Percentiles rank a stretch among this genome's conserved stretches.
Evolutionary conservation across 2,113 vertebrate species (phyloP).

Genomic region (Coptodon rendalli): DNA sequence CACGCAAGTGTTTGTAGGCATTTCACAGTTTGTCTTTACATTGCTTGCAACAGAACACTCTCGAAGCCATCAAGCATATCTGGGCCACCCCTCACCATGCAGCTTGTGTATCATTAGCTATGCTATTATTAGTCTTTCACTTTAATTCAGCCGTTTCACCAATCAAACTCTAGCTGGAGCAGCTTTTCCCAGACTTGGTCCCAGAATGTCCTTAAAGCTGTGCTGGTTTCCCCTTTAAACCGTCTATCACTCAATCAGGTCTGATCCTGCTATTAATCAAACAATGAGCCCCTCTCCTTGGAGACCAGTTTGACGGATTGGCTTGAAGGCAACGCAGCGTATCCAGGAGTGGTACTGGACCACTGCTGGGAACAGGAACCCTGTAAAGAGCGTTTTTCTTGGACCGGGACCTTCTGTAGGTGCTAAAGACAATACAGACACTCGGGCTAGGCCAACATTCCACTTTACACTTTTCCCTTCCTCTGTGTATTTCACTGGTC

Average conservation of each 20-base stretch:
- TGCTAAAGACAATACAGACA: slow-evolving; percentile 80
- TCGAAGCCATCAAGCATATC: background rate
- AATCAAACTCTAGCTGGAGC: slow-evolving; percentile 15
- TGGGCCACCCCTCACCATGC: background rate
- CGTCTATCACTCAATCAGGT: slow-evolving; percentile 62
- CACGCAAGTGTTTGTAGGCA: background rate
- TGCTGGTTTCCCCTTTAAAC: slow-evolving; percentile 42
- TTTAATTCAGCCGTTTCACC: slow-evolving; percentile 41
- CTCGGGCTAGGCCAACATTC: slow-evolving; percentile 69
- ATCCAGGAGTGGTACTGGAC: slow-evolving; percentile 53
- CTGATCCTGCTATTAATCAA: slow-evolving; percentile 64
- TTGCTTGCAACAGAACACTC: slow-evolving; percentile 23
- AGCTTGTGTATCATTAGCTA: slow-evolving; percentile 44
- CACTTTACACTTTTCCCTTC: slow-evolving; percentile 72
- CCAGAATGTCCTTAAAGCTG: slow-evolving; percentile 7
- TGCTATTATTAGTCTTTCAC: slow-evolving; percentile 51
- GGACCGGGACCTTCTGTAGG: slow-evolving; percentile 67
- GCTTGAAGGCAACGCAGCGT: slow-evolving; percentile 45
- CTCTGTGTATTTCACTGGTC: slow-evolving; percentile 69
- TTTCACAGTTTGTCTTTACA: slow-evolving; percentile 6
- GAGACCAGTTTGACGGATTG: slow-evolving; percentile 49
- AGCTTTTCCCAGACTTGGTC: slow-evolving; percentile 33
- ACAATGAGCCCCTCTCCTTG: slow-evolving; percentile 24
- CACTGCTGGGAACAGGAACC: slow-evolving; percentile 63
- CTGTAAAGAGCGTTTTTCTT: slow-evolving; percentile 73